Conservation (phyloP, 2,888 invertebrate genomes). For the Parnassius apollo region DNA sequence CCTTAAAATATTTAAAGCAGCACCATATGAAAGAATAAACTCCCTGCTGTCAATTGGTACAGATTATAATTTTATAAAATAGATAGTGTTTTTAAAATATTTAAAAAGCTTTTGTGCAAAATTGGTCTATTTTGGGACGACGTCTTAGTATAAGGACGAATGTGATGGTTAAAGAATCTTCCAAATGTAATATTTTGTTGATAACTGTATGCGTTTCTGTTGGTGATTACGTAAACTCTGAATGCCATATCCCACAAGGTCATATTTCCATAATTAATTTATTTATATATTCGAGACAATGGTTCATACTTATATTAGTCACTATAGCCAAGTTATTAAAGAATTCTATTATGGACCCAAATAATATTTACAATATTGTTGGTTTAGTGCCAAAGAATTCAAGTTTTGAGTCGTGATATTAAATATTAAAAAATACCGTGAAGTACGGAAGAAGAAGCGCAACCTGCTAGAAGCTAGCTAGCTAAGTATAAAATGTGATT, state of each 20-base stretch:
- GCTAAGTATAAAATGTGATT: no score
- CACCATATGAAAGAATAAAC: conserved; percentile 31
- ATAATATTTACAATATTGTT: background rate
- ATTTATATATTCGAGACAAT: no score
- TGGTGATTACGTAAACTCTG: no score
- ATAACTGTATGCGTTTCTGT: background rate
- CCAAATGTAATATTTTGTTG: conserved; percentile 7
- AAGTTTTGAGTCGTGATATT: no score
- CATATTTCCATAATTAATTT: conserved; percentile 24
- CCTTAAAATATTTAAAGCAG: conserved; percentile 29
- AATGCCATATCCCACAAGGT: no score
- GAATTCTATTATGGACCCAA: background rate
- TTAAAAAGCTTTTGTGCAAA: conserved; percentile 30
- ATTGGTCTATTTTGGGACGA: conserved; percentile 41
- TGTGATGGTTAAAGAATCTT: conserved; percentile 26
- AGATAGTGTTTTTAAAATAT: conserved; percentile 22
- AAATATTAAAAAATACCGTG: no score
- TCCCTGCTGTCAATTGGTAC: conserved; percentile 29
- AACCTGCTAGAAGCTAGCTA: no score
- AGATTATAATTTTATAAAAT: conserved; percentile 15
- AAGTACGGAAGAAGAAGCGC: no score
- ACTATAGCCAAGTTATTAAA: no score
- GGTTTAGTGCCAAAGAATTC: no score
- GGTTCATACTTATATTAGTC: no score
- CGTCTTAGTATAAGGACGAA: conserved; percentile 31